Percentiles rank a stretch among this genome's conserved stretches.
phyloP scores from a whole-genome alignment of 1,140 invertebrate species.

The Tetramorium simillimum region DNA sequence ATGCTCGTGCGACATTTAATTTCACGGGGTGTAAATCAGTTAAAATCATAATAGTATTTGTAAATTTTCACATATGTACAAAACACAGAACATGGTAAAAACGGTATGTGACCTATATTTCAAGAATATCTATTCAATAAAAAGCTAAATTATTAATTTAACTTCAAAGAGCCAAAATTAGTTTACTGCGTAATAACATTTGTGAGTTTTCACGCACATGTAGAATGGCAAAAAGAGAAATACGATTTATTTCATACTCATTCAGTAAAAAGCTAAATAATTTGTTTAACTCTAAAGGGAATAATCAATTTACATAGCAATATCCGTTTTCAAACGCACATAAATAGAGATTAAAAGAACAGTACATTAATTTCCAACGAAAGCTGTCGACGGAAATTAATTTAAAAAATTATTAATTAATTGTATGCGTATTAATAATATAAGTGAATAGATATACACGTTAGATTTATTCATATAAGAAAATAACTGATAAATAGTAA shows the following conservation, averaged over 20 bases:
- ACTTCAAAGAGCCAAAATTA: not conserved
- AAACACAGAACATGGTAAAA: not conserved
- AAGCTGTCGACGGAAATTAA: not conserved
- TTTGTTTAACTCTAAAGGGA: not conserved
- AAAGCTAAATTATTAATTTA: conserved; percentile 11
- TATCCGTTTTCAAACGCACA: not conserved
- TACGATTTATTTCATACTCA: not conserved
- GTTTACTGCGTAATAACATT: not conserved
- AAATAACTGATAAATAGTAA: not conserved
- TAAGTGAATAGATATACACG: not conserved
- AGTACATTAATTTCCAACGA: not conserved
- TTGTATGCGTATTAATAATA: not conserved
- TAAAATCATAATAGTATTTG: not conserved
- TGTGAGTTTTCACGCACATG: not conserved
- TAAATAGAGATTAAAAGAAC: not conserved
- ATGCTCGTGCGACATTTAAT: not conserved
- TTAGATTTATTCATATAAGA: not conserved
- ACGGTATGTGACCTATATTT: not conserved
- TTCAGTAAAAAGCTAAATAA: not conserved
- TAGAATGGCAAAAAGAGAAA: not conserved
- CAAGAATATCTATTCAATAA: not conserved
- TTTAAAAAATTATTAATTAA: not conserved
- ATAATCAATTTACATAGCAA: not conserved
- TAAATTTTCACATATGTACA: not conserved
- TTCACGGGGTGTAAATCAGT: not conserved